These are phyloP conservation scores for Hipposideros larvatus DNA, from an alignment of 2,797 vertebrate genomes.

Conservation along the genomic window DNA sequence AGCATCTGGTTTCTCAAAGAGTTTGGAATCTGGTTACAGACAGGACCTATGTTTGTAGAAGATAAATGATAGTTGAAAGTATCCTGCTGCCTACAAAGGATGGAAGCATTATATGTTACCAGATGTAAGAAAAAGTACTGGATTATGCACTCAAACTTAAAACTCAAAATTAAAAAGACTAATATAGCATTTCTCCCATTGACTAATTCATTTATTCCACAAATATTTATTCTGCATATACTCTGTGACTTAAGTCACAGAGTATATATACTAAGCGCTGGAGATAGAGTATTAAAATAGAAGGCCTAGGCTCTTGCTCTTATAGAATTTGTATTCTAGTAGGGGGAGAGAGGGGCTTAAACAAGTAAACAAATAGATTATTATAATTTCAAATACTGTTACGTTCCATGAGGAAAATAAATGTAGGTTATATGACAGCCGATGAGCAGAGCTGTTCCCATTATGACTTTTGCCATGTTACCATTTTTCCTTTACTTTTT, in stretches of 20 bases:
- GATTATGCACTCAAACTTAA: neutral
- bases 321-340: neutral
- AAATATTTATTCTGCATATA: neutral
- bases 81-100: neutral
- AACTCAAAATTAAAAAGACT: slow-evolving; percentile 28
- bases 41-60: neutral
- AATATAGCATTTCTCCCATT: neutral
- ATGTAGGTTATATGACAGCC: neutral
- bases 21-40: slow-evolving; percentile 57
- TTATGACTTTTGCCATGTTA: neutral
- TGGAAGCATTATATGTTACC: neutral
- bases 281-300: neutral
- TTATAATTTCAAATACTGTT: neutral
- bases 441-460: neutral
- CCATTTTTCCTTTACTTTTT: neutral
- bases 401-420: neutral
- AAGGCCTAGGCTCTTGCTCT: neutral
- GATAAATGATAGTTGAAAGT: slow-evolving; percentile 50
- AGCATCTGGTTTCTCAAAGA: slow-evolving; percentile 62
- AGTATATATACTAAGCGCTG: neutral
- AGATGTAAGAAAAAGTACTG: neutral
- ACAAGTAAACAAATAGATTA: neutral
- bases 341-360: neutral
- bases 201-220: neutral
- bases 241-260: neutral